Conservation (phyloP, 1,140 invertebrate genomes). For the Philaenus spumarius region DNA sequence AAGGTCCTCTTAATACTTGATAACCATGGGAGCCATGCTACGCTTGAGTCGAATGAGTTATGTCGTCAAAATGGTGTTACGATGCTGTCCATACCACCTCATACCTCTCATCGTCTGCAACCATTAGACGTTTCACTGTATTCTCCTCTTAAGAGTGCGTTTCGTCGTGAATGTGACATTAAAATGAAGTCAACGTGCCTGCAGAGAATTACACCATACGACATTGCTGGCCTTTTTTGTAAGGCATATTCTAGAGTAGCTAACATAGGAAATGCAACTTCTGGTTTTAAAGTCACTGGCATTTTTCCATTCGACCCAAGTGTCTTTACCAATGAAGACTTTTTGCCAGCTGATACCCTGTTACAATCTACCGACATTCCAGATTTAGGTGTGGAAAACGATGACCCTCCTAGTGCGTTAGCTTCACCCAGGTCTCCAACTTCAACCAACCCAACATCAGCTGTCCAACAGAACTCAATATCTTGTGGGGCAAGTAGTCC, state of each 20-base stretch:
- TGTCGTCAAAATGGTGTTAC: conserved; percentile 36
- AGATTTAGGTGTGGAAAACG: no score
- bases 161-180: conserved; percentile 36
- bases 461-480: no score
- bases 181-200: conserved; percentile 26
- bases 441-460: no score
- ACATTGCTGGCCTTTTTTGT: conserved; percentile 29
- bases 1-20: conserved; percentile 30
- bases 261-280: conserved; percentile 28
- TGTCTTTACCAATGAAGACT: no score
- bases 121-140: conserved; percentile 36
- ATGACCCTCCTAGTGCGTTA: no score
- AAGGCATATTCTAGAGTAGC: conserved; percentile 28
- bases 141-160: conserved; percentile 39
- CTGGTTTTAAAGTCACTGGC: conserved; percentile 31
- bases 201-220: conserved; percentile 32
- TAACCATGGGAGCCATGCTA: conserved; percentile 37
- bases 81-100: conserved; percentile 36
- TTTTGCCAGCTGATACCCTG: no score
- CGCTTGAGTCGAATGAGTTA: conserved; percentile 26
- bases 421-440: no score
- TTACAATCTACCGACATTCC: no score
- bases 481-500: no score
- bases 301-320: conserved; percentile 32
- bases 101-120: conserved; percentile 37